phyloP scores from a whole-genome alignment of 2,888 invertebrate species.

The Papilio demoleus region DNA sequence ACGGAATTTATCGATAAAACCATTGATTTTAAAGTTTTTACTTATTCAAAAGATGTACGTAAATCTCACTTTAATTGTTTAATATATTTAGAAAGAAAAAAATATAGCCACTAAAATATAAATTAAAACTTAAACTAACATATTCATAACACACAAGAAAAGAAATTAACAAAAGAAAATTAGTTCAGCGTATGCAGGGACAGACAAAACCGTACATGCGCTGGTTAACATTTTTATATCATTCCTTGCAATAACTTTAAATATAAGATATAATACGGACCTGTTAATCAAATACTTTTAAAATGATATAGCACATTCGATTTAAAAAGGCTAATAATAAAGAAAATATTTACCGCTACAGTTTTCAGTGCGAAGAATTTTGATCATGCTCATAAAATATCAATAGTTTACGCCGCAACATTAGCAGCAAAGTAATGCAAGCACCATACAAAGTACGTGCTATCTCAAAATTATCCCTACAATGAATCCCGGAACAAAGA shows the following conservation, averaged over 20 bases:
- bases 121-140: too few species aligned
- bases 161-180: too few species aligned
- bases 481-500: conserved; percentile 38
- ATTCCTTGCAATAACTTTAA: too few species aligned
- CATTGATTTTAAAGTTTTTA: background rate
- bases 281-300: too few species aligned
- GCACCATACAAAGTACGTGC: conserved; percentile 28
- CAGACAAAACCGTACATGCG: too few species aligned
- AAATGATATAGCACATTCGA: too few species aligned
- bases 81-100: background rate
- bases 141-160: too few species aligned
- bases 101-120: too few species aligned
- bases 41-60: too few species aligned
- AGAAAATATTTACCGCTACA: background rate
- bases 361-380: background rate
- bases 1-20: conserved; percentile 21
- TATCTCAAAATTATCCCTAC: conserved; percentile 38
- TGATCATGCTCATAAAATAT: background rate
- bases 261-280: too few species aligned
- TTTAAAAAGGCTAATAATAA: background rate
- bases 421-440: conserved; percentile 21
- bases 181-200: too few species aligned
- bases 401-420: conserved; percentile 13
- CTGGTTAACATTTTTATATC: too few species aligned
- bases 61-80: background rate